phyloP scores from a whole-genome alignment of 2,888 invertebrate genomes.

The Napeogenes inachia region DNA sequence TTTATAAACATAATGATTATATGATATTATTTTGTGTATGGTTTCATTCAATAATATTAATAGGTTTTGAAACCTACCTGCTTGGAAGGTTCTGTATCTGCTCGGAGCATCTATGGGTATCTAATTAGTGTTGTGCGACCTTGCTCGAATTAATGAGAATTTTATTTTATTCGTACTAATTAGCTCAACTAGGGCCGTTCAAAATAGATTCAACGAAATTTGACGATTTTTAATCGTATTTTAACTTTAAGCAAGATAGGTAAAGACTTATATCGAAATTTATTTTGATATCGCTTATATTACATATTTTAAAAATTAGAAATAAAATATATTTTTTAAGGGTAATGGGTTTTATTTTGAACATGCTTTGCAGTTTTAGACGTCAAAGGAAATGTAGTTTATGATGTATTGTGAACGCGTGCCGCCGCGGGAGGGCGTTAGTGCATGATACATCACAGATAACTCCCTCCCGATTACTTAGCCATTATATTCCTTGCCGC shows the following conservation, averaged over 20 bases:
- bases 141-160: conserved; percentile 1
- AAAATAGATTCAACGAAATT: conserved; percentile 3
- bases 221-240: background rate
- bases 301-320: too few relatives aligned
- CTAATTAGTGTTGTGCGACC: conserved; percentile 4
- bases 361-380: background rate
- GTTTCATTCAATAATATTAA: too few relatives aligned
- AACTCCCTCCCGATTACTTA: conserved; percentile 7
- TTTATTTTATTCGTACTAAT: conserved; percentile 58
- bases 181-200: conserved; percentile 40
- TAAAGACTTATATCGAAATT: background rate
- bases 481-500: conserved; percentile 6
- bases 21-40: too few relatives aligned
- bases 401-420: conserved; percentile 4
- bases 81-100: background rate
- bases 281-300: background rate
- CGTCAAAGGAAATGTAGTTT: background rate
- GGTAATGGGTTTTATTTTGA: background rate
- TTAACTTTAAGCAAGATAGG: background rate
- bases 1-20: too few relatives aligned
- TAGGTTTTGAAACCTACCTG: background rate
- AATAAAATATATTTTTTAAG: too few relatives aligned
- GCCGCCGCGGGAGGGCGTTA: conserved; percentile 5
- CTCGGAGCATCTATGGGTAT: background rate
- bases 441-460: conserved; percentile 6